Percentiles rank a stretch among this genome's conserved stretches.
Conservation (phyloP, 2,888 invertebrate species). For the Andrena fulva region DNA sequence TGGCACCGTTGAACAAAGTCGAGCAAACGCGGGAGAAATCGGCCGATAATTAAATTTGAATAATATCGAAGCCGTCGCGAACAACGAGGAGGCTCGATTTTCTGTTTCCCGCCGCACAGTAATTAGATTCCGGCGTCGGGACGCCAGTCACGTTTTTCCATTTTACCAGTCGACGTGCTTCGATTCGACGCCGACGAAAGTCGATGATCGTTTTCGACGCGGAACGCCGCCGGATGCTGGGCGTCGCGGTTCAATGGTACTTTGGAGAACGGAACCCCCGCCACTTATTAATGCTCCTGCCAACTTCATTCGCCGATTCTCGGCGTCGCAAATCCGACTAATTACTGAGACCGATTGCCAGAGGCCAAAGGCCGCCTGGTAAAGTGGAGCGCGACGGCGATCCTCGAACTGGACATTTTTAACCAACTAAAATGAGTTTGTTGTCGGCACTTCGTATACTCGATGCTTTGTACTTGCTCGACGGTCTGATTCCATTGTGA, state of each 20-base stretch:
- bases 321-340: slow-evolving; percentile 14
- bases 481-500: too few species aligned
- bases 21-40: neutral
- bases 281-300: slow-evolving; percentile 22
- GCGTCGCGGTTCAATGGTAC: neutral
- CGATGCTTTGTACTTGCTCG: too few species aligned
- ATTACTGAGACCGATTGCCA: slow-evolving; percentile 34
- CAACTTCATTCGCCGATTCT: neutral
- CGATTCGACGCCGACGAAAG: slow-evolving; percentile 26
- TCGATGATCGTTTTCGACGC: slow-evolving; percentile 18
- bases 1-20: neutral
- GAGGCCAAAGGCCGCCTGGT: neutral
- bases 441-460: too few species aligned
- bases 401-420: neutral
- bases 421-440: neutral
- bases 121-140: slow-evolving; percentile 48
- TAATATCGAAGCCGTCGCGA: slow-evolving; percentile 18
- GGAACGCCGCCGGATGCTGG: neutral
- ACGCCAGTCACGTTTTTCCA: slow-evolving; percentile 47
- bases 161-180: slow-evolving; percentile 38
- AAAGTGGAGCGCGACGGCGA: neutral
- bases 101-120: slow-evolving; percentile 24
- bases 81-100: slow-evolving; percentile 9
- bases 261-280: slow-evolving; percentile 1
- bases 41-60: slow-evolving; percentile 43